phyloP scores from a whole-genome alignment of 2,888 invertebrate genomes.

The Xanthorhoe spadicearia region DNA sequence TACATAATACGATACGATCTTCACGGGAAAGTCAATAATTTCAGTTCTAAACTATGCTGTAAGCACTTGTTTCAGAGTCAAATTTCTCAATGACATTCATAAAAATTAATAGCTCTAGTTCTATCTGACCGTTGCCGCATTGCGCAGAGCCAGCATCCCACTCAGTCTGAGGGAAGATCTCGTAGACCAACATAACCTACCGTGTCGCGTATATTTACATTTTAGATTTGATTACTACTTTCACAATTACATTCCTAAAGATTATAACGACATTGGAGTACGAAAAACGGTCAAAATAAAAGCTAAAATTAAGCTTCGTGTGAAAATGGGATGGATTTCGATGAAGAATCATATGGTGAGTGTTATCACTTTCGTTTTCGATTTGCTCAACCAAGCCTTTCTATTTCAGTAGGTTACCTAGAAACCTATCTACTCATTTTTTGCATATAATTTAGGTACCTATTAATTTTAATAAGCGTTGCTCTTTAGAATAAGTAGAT shows the following conservation, averaged over 20 bases:
- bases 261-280: slow-evolving; percentile 10
- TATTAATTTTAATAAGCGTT: no score
- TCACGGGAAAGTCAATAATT: neutral
- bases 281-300: slow-evolving; percentile 47
- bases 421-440: neutral
- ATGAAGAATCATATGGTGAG: slow-evolving; percentile 83
- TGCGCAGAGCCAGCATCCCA: slow-evolving; percentile 84
- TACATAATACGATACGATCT: neutral
- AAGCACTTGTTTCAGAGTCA: neutral
- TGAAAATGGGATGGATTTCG: slow-evolving; percentile 81
- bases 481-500: no score
- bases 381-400: neutral
- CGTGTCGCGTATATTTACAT: slow-evolving; percentile 48
- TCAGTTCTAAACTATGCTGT: neutral
- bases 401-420: no score
- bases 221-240: slow-evolving; percentile 38
- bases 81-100: slow-evolving; percentile 32
- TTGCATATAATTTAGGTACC: neutral
- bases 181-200: slow-evolving; percentile 75
- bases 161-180: slow-evolving; percentile 78
- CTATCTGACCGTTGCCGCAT: slow-evolving; percentile 72
- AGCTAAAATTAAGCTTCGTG: slow-evolving; percentile 68
- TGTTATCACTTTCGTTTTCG: slow-evolving; percentile 29
- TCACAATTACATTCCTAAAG: slow-evolving; percentile 38
- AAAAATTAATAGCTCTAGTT: slow-evolving; percentile 58